A percentile compares a stretch with the other conserved stretches of the same genome.
These are phyloP conservation scores for Philotrypesis tridentata DNA, from an alignment of 1,140 invertebrate genomes.

Conservation along the genomic window DNA sequence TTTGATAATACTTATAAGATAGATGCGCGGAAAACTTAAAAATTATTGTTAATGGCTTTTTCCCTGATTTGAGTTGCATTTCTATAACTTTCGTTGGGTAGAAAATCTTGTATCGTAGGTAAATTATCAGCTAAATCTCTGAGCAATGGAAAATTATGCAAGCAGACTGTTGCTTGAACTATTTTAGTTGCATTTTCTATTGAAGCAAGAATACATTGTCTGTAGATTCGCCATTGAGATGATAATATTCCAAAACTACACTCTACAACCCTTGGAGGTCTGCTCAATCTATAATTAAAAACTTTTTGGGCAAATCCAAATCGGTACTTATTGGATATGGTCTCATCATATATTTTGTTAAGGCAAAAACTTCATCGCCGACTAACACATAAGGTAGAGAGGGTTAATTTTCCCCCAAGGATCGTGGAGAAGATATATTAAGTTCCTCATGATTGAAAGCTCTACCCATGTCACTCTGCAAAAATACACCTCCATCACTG, in stretches of 20 bases:
- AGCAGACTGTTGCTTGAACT: not conserved
- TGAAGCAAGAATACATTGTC: not conserved
- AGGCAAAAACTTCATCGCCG: slow-evolving; percentile 19
- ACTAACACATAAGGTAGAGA: not conserved
- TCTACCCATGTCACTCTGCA: not conserved
- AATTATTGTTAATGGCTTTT: too few relatives aligned
- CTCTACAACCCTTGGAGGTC: slow-evolving; percentile 12
- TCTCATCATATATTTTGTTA: slow-evolving; percentile 3
- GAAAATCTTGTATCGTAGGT: not conserved
- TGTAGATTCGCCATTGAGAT: not conserved
- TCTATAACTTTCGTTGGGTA: not conserved
- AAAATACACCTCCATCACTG: slow-evolving; percentile 23
- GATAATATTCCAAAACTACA: slow-evolving; percentile 11
- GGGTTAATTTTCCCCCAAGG: not conserved
- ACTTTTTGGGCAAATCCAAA: not conserved
- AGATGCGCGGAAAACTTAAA: not conserved
- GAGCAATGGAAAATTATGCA: slow-evolving; percentile 12
- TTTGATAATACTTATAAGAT: too few relatives aligned
- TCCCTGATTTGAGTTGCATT: not conserved
- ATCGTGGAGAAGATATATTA: not conserved
- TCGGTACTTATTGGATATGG: not conserved
- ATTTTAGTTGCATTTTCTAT: not conserved
- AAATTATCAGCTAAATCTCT: not conserved
- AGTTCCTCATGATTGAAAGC: not conserved
- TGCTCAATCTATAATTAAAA: slow-evolving; percentile 5